phyloP scores from a whole-genome alignment of 2,888 invertebrate genomes.

The Mellilla xanthometata region DNA sequence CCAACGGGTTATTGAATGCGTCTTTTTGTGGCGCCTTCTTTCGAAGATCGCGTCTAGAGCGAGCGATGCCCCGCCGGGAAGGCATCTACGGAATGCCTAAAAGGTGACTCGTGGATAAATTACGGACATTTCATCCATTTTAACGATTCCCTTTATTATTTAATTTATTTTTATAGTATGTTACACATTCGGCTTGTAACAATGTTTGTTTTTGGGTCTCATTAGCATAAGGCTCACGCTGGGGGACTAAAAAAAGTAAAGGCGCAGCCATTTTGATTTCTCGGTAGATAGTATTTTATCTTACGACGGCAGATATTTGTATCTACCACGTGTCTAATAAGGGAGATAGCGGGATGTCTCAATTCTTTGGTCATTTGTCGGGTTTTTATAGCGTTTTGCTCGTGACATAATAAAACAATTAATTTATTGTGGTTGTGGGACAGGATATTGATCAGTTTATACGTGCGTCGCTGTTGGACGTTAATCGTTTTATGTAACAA shows the following conservation, averaged over 20 bases:
- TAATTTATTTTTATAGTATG: conserved; percentile 82
- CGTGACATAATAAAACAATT: conserved; percentile 80
- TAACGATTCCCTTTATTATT: conserved; percentile 82
- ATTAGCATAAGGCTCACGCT: conserved; percentile 79
- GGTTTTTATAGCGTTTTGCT: conserved; percentile 67
- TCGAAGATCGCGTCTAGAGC: conserved; percentile 76
- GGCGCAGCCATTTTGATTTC: conserved; percentile 65
- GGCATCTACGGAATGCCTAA: conserved; percentile 80
- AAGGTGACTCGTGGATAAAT: conserved; percentile 82
- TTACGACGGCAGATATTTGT: conserved; percentile 61
- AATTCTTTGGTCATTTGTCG: conserved; percentile 75
- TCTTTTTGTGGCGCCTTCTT: conserved; percentile 82
- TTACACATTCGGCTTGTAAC: conserved; percentile 81
- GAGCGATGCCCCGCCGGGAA: conserved; percentile 72
- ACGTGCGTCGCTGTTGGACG: conserved; percentile 66
- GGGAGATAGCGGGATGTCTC: conserved; percentile 78
- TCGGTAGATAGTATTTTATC: conserved; percentile 65
- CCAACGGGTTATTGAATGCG: conserved; percentile 78
- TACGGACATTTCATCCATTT: conserved; percentile 81
- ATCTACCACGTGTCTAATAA: conserved; percentile 69
- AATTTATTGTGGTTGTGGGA: conserved; percentile 71
- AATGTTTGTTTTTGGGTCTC: conserved; percentile 80
- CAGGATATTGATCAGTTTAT: conserved; percentile 76
- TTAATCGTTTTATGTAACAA: conserved; percentile 75
- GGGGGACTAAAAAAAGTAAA: conserved; percentile 59